A percentile compares a stretch with the other conserved stretches of the same genome.
These are phyloP conservation scores for Megaceryle torquata DNA, from an alignment of 2,113 vertebrate genomes.

Conservation along the genomic window DNA sequence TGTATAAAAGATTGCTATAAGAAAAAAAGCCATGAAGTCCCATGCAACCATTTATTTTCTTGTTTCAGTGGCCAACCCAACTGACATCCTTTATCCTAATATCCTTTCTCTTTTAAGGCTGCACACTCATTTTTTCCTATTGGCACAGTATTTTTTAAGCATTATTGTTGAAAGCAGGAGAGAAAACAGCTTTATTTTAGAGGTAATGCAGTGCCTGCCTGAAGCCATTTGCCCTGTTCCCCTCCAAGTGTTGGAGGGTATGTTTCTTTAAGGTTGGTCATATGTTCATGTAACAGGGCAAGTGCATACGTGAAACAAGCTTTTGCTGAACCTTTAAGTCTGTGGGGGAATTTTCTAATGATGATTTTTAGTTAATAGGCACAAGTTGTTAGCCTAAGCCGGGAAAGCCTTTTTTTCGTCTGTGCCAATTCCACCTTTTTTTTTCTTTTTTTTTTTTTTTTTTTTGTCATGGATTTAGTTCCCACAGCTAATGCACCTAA, in stretches of 20 bases:
- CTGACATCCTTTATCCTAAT: background rate
- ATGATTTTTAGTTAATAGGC: constrained; percentile 75
- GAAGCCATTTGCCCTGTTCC: background rate
- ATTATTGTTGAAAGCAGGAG: background rate
- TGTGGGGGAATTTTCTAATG: constrained; percentile 72
- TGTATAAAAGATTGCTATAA: background rate
- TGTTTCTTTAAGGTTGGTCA: constrained; percentile 56
- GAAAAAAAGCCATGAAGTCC: background rate
- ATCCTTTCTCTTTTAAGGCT: background rate
- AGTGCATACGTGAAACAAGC: constrained; percentile 45
- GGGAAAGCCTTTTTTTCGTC: constrained; percentile 67
- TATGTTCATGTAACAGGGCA: constrained; percentile 35
- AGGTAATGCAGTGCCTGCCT: background rate
- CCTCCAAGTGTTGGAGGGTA: background rate
- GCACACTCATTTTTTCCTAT: background rate
- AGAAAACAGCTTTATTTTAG: background rate
- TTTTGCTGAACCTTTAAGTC: constrained; percentile 41
- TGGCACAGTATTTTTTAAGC: background rate
- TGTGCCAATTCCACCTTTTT: constrained; percentile 66
- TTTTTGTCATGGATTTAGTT: constrained; percentile 75
- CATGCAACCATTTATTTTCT: background rate
- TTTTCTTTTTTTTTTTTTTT: constrained; percentile 21
- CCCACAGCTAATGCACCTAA: constrained; percentile 75
- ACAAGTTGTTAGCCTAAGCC: constrained; percentile 74
- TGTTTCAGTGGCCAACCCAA: background rate